Evolutionary conservation across 2,797 vertebrate species (phyloP), one percentile per base, ranked within the genome.

Genomic region (Brotogeris chrysoptera): DNA sequence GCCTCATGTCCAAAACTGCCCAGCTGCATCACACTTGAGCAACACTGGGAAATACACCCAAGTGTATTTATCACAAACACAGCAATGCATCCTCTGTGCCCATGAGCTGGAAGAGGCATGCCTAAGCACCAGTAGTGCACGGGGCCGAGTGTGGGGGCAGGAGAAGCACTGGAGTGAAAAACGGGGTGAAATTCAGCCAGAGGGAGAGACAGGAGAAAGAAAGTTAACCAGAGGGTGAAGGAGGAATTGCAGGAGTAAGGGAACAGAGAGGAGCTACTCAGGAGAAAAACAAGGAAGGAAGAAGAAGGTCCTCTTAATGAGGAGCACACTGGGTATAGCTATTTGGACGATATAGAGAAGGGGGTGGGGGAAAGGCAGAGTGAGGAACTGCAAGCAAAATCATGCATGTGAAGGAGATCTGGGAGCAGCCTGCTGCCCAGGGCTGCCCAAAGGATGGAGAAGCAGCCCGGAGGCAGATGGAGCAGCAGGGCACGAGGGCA

Each of bases 211-310:
- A 0, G 50, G 41, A 88, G 43, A 82, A 74, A 83, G 34, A 4
- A 49, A 38, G 39, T 69, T 74, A 49, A 41, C 25, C 63, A 64
- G 34, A 84, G n/a, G 28, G 47, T 77, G 17, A 16, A 47, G n/a
- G 34, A 32, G 0, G 1, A 11, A 64, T 15, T 0, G 0, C 36
- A 46, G 49, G 17, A 79, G 16, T 46, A n/a, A 86, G 13, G 11
- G 39, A 46, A 80, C 25, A 83, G 64, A 84, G 41, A 57, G 17
- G 57, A 88, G 47, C 21, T 66, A 57, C 46, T 55, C 66, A 15
- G 28, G 28, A 72, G 30, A 16, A 63, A 68, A 71, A 46, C 11
- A 88, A 49, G 18, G 47, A 36, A 66, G 11, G 15, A 80, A 76
- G 71, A 68, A 25, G 8, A 47, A 52, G 68, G 53, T 61, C 16